phyloP scores from a whole-genome alignment of 2,797 vertebrate species.

The Acropternis orthonyx region DNA sequence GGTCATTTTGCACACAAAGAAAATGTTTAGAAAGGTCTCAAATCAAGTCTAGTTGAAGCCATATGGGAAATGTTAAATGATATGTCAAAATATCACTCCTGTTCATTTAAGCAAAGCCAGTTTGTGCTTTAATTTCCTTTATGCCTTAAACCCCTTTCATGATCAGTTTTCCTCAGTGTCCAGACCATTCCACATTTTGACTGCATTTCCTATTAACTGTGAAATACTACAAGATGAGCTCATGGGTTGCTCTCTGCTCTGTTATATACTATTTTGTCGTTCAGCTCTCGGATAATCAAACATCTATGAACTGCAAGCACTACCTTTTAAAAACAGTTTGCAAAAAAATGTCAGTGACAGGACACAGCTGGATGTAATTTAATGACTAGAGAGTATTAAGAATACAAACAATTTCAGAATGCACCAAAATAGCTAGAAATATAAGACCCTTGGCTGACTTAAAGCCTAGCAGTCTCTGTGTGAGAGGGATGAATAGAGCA shows the following conservation, averaged over 20 bases:
- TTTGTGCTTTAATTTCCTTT: conserved; percentile 19
- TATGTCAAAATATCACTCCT: conserved; percentile 33
- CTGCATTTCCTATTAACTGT: neutral
- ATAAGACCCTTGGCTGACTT: conserved; percentile 44
- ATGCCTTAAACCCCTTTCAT: neutral
- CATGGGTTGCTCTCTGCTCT: neutral
- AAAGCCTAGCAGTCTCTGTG: neutral
- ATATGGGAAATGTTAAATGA: conserved; percentile 22
- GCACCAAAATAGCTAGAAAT: conserved; percentile 34
- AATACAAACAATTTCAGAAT: conserved; percentile 40
- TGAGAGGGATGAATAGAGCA: neutral
- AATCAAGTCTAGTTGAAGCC: neutral
- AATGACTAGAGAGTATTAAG: conserved; percentile 42
- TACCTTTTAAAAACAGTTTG: conserved; percentile 1
- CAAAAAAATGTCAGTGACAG: conserved; percentile 25
- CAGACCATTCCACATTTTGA: neutral
- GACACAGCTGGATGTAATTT: conserved; percentile 46
- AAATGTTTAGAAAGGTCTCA: conserved; percentile 2
- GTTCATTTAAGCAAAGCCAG: neutral
- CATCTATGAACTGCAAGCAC: neutral
- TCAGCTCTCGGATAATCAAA: neutral
- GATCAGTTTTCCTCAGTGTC: neutral
- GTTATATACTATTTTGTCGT: neutral
- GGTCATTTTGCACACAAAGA: neutral
- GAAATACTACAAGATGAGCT: neutral